Conservation (phyloP, 2,113 vertebrate genomes). For the Eubucco bourcierii region DNA sequence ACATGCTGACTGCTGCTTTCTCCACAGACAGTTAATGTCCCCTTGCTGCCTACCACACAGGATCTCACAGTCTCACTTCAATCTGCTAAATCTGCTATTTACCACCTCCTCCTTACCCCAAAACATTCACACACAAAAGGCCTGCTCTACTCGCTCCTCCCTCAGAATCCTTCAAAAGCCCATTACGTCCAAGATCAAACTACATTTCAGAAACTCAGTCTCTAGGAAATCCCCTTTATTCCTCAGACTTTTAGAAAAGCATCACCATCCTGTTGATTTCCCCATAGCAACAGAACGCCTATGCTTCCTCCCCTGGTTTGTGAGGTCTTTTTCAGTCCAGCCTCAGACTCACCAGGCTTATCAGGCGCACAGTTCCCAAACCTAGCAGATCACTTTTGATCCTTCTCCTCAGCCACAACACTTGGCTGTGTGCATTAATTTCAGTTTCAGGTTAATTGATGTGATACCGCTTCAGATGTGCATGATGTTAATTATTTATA, state of each 20-base stretch:
- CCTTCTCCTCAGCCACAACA: not conserved
- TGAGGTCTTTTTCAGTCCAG: not conserved
- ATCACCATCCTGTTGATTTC: not conserved
- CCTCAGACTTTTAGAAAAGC: not conserved
- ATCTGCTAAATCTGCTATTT: not conserved
- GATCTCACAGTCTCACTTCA: not conserved
- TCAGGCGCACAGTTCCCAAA: not conserved
- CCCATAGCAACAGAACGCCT: not conserved
- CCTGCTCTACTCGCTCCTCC: not conserved
- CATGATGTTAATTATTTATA: not conserved
- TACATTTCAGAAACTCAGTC: not conserved
- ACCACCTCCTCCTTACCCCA: not conserved
- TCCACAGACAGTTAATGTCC: not conserved
- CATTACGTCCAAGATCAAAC: fast-evolving
- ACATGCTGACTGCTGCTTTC: not conserved
- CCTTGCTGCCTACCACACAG: not conserved
- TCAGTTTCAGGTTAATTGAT: not conserved
- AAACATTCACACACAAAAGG: not conserved
- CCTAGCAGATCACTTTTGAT: not conserved
- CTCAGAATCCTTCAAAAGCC: not conserved
- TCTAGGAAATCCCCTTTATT: not conserved
- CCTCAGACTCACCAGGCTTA: not conserved
- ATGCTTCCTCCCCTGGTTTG: not conserved
- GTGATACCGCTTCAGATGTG: not conserved
- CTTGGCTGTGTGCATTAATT: not conserved